Conservation (phyloP, 2,113 vertebrate genomes). For the Toxostoma redivivum region DNA sequence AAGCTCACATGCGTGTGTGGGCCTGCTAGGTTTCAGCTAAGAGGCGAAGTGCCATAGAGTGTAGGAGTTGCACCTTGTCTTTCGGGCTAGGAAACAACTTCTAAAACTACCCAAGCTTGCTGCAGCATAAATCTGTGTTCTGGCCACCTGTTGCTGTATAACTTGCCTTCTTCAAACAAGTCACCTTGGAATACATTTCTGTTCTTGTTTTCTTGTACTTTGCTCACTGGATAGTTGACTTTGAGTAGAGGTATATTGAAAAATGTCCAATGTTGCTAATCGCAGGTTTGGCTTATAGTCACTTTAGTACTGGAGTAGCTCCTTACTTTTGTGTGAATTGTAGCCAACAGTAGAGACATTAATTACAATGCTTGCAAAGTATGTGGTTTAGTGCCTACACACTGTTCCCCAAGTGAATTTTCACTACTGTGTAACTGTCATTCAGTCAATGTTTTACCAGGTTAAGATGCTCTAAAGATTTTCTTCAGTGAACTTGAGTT, state of each 20-base stretch:
- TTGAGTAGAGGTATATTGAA: background rate
- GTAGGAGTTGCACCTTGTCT: background rate
- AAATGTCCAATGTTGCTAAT: background rate
- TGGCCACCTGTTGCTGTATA: background rate
- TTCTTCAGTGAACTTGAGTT: background rate
- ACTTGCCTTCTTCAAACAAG: background rate
- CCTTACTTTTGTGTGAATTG: background rate
- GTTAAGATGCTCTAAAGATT: background rate
- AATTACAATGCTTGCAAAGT: background rate
- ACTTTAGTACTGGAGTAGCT: background rate
- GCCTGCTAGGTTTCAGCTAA: background rate
- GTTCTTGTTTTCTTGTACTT: background rate
- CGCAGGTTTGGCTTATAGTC: background rate
- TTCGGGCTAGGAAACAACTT: background rate
- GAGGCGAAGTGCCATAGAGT: fast-evolving
- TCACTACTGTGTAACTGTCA: background rate
- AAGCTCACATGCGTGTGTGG: fast-evolving
- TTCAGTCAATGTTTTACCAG: background rate
- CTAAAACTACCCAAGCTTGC: background rate
- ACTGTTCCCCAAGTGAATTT: background rate
- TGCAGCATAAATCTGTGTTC: background rate
- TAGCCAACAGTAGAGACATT: background rate
- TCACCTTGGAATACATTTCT: background rate
- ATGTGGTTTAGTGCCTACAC: background rate
- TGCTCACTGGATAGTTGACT: background rate